Evolutionary conservation across 2,888 invertebrate species (phyloP), one percentile per base, ranked within the genome.

Genomic region (Heliconius erato): DNA sequence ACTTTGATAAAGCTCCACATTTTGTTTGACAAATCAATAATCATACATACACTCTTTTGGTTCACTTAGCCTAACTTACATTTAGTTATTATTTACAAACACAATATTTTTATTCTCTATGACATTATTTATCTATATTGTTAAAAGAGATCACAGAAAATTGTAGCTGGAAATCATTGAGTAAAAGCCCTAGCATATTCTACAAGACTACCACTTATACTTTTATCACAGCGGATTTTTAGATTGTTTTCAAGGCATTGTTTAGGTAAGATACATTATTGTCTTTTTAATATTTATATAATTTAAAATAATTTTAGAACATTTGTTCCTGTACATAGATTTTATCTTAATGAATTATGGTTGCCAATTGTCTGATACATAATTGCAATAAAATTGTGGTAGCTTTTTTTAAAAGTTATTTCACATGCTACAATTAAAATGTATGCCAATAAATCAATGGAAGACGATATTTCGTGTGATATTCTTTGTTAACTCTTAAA

Each of bases 131-230:
- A 94, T 90, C 93, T 95, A 95, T 91, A 94, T 93, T 93, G 94
- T 94, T 95, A 94, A 93, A 94, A 96, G 96, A 96, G 96, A 96
- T 96, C 96, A 96, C 96, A 96, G 96, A 96, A 96, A 96, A 96
- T 96, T 95, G 96, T 96, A 96, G 96, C 96, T 96, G 96, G 95
- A 96, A 96, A 96, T 95, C 93, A 95, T 95, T 92, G 94, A 94
- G 94, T 95, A 93, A 93, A 93, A 92, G 91, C 91, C 92, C 94
- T 95, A 94, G 92, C 93, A 91, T 93, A 92, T 90, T 91, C 92
- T 93, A 91, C 88, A 91, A 90, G 90, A 94, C 93, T 95, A 95
- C 95, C 95, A 95, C 95, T 93, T 94, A 91, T 91, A 88, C 91
- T 91, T 91, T 94, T 96, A 95, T 96, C 96, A 96, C 96, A 95